Evolutionary conservation across 1,140 invertebrate genomes (phyloP).

Genomic region (Akabosia matsudoensis): DNA sequence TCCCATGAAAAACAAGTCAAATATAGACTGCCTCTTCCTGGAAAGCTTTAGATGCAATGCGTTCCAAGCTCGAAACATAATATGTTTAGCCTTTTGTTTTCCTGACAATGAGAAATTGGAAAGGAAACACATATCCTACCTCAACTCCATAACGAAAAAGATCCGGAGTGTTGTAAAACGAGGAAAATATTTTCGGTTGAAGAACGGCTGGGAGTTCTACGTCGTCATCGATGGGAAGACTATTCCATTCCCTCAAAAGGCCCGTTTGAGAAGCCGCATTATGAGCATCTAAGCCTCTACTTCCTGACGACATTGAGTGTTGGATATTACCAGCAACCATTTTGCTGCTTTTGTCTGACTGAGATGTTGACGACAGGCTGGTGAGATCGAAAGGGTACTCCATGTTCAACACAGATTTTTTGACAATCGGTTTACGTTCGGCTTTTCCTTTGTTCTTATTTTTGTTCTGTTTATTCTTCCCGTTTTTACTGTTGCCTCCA

Average conservation of each 20-base stretch:
- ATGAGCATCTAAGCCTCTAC: background rate
- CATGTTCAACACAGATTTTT: conserved; percentile 21
- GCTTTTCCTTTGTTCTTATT: conserved; percentile 3
- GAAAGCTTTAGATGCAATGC: too few relatives aligned
- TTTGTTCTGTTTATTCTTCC: conserved; percentile 1
- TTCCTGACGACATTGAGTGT: background rate
- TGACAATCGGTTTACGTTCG: background rate
- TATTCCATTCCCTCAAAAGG: conserved; percentile 21
- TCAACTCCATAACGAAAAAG: conserved; percentile 55
- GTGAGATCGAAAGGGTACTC: background rate
- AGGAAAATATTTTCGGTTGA: conserved; percentile 48
- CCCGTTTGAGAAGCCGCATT: background rate
- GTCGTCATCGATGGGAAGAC: conserved; percentile 21
- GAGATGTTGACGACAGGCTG: background rate
- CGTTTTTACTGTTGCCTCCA: background rate
- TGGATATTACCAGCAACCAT: background rate
- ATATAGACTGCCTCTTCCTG: too few relatives aligned
- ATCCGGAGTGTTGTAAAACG: conserved; percentile 56
- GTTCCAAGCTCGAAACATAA: too few relatives aligned
- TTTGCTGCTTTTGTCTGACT: background rate
- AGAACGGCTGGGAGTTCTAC: background rate
- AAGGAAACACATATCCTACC: too few relatives aligned
- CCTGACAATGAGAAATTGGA: background rate
- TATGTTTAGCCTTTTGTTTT: too few relatives aligned
- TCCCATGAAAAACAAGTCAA: too few relatives aligned